Evolutionary conservation across 2,797 vertebrate genomes (phyloP).

Genomic region (Brachymystax lenok): DNA sequence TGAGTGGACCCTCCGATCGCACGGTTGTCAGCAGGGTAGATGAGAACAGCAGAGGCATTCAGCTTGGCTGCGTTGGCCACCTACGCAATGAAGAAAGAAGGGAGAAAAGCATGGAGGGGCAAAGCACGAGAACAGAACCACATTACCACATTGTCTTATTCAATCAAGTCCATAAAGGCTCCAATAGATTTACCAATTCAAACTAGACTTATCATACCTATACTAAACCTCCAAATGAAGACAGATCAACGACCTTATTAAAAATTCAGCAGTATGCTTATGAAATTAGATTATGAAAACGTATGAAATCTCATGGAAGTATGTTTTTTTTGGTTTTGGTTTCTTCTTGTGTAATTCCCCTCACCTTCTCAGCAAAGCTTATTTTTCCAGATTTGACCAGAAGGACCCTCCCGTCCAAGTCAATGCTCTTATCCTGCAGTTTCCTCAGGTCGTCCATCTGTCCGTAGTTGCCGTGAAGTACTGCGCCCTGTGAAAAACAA

Average conservation of each 20-base stretch:
- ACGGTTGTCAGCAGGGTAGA: slow-evolving; percentile 73
- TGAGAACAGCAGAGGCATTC: slow-evolving; percentile 85
- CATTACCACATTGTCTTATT: neutral
- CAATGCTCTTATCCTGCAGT: slow-evolving; percentile 42
- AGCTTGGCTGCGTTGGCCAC: slow-evolving; percentile 84
- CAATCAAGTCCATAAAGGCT: neutral
- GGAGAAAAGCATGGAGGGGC: neutral
- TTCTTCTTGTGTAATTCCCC: neutral
- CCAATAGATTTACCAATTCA: neutral
- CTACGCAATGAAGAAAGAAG: slow-evolving; percentile 59
- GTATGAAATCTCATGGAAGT: no score
- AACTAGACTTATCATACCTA: neutral
- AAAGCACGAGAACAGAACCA: neutral
- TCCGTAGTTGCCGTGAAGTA: slow-evolving; percentile 84
- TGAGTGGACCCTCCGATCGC: neutral
- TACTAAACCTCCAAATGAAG: neutral
- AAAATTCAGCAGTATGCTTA: no score
- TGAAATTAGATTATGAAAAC: no score
- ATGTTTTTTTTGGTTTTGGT: no score
- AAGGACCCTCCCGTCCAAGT: slow-evolving; percentile 74
- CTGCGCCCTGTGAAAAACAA: slow-evolving; percentile 72
- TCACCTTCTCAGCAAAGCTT: slow-evolving; percentile 90
- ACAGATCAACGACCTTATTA: neutral
- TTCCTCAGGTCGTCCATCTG: slow-evolving; percentile 71
- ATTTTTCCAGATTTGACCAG: slow-evolving; percentile 85